Evolutionary conservation across 2,797 vertebrate genomes (phyloP).

Genomic region (Anolis apletophallus): DNA sequence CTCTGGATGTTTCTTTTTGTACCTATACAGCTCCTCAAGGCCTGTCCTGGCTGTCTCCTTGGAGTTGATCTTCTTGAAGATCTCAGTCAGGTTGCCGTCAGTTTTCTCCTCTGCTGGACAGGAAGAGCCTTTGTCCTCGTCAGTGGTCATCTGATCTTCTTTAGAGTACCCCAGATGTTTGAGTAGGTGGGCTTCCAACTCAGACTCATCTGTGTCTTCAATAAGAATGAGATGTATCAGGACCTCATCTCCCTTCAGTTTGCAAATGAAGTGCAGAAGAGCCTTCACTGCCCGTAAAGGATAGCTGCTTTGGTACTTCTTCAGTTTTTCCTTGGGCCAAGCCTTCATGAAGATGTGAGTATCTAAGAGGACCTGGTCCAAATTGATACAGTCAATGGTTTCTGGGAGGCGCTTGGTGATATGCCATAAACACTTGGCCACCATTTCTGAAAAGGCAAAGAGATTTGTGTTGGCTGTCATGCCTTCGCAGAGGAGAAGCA

Average conservation of each 20-base stretch:
- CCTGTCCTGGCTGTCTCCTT: not conserved
- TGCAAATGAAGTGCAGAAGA: constrained; percentile 82
- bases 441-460: constrained; percentile 83
- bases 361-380: constrained; percentile 83
- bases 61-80: constrained; percentile 33
- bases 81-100: not conserved
- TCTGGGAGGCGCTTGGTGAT: constrained; percentile 80
- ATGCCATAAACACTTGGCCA: constrained; percentile 86
- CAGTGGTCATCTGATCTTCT: not conserved
- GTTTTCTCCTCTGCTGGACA: not conserved
- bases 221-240: constrained; percentile 82
- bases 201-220: constrained; percentile 80
- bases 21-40: constrained; percentile 14
- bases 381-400: constrained; percentile 78
- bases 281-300: constrained; percentile 83
- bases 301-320: constrained; percentile 79
- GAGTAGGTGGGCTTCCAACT: constrained; percentile 81
- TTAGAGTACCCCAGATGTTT: constrained; percentile 71
- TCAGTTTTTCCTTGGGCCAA: constrained; percentile 83
- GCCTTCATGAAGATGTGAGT: constrained; percentile 82
- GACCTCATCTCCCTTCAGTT: constrained; percentile 80
- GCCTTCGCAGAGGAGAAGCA: constrained; percentile 84
- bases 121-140: not conserved
- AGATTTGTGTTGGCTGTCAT: constrained; percentile 76
- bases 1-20: not conserved